Percentiles rank a stretch among this genome's conserved stretches.
Evolutionary conservation across 2,113 vertebrate species (phyloP).

Genomic region (Procapra przewalskii): DNA sequence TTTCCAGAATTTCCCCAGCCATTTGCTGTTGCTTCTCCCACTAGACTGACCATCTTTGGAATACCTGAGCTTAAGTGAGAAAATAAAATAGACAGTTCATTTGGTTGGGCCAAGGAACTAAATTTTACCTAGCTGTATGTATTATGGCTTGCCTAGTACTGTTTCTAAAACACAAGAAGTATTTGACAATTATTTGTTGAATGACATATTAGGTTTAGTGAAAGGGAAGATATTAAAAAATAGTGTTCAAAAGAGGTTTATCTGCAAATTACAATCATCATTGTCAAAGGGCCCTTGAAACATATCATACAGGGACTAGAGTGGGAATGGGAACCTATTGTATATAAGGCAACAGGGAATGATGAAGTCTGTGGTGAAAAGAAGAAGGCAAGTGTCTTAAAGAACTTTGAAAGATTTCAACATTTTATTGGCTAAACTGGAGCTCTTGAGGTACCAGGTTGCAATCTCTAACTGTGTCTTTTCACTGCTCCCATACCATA

Average conservation of each 20-base stretch:
- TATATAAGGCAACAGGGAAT: background rate
- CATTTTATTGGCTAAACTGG: background rate
- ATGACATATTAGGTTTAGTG: background rate
- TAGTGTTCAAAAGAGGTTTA: background rate
- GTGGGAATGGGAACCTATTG: background rate
- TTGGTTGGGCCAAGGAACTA: background rate
- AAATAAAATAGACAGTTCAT: constrained; percentile 7
- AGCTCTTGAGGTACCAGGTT: background rate
- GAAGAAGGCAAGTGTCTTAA: background rate
- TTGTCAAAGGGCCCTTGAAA: background rate
- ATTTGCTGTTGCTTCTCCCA: background rate
- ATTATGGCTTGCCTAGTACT: background rate
- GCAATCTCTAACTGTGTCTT: background rate
- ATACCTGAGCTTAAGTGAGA: constrained; percentile 16
- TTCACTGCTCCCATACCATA: background rate
- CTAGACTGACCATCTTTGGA: background rate
- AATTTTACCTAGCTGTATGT: background rate
- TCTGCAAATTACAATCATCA: background rate
- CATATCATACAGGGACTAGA: background rate
- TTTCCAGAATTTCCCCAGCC: background rate
- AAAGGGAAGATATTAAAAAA: background rate
- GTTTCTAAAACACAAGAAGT: background rate
- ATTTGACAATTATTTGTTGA: background rate
- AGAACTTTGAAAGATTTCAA: background rate
- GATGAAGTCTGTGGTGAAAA: background rate